Percentiles rank a stretch among this genome's conserved stretches.
These are phyloP conservation scores for Corythaixoides concolor DNA, from an alignment of 2,113 vertebrate genomes.

Conservation along the genomic window DNA sequence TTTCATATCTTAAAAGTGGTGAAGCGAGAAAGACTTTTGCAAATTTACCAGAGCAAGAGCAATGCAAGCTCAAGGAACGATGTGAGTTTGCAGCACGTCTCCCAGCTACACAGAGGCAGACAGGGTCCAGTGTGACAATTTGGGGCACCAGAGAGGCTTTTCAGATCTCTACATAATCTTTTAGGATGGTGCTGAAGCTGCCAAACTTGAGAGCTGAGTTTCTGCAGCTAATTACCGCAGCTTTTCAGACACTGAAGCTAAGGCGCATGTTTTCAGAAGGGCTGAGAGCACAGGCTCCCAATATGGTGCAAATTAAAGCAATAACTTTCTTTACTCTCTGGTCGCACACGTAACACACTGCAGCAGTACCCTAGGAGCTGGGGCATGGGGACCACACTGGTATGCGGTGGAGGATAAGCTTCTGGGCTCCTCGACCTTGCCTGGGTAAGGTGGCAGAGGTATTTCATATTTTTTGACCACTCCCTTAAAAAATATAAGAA, in stretches of 20 bases:
- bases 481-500: background rate
- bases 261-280: background rate
- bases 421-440: background rate
- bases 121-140: background rate
- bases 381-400: background rate
- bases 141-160: background rate
- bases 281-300: background rate
- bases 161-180: background rate
- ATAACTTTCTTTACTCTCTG: background rate
- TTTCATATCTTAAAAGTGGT: background rate
- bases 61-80: background rate
- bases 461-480: background rate
- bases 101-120: background rate
- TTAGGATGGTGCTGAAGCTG: background rate
- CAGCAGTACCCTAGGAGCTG: background rate
- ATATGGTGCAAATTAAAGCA: background rate
- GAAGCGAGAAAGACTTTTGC: background rate
- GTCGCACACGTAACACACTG: background rate
- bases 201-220: background rate
- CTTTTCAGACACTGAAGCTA: background rate
- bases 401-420: background rate
- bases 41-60: background rate
- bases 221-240: background rate
- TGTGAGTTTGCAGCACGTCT: rapidly evolving
- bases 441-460: background rate